Conservation (phyloP, 1,140 invertebrate species). For the Caenorhabditis brenneri region DNA sequence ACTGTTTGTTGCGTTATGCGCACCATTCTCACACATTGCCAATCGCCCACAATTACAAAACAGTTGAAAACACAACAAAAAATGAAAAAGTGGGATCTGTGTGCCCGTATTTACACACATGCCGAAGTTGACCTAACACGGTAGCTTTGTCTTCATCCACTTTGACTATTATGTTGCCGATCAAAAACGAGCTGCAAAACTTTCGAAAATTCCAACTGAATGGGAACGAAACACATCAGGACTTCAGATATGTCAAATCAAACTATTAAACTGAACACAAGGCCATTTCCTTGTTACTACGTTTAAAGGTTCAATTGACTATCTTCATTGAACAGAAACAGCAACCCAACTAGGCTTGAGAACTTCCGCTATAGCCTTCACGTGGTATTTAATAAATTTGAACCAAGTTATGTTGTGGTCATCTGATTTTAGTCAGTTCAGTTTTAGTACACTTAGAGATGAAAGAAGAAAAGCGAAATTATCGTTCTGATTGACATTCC, state of each 20-base stretch:
- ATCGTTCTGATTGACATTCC: no score
- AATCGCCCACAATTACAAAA: slow-evolving; percentile 20
- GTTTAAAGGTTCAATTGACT: no score
- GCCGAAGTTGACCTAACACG: not conserved
- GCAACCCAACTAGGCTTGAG: no score
- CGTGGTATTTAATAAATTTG: not conserved
- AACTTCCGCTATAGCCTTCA: not conserved
- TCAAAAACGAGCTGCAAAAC: no score
- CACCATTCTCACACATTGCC: not conserved
- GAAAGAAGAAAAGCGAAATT: not conserved
- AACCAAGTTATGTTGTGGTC: not conserved
- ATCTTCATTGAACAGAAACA: no score
- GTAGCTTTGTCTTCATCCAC: not conserved
- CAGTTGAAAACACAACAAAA: slow-evolving; percentile 20
- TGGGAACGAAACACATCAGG: no score
- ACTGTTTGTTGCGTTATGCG: slow-evolving; percentile 13
- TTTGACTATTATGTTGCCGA: not conserved
- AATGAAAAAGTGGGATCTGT: not conserved
- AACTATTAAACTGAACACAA: not conserved
- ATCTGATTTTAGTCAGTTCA: not conserved
- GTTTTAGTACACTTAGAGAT: not conserved
- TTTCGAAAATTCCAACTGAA: no score
- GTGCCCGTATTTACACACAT: slow-evolving; percentile 11
- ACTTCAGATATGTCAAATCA: no score
- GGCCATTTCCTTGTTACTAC: not conserved